A percentile compares a stretch with the other conserved stretches of the same genome.
Conservation (phyloP, 2,113 vertebrate species). For the Gopherus evgoodei region DNA sequence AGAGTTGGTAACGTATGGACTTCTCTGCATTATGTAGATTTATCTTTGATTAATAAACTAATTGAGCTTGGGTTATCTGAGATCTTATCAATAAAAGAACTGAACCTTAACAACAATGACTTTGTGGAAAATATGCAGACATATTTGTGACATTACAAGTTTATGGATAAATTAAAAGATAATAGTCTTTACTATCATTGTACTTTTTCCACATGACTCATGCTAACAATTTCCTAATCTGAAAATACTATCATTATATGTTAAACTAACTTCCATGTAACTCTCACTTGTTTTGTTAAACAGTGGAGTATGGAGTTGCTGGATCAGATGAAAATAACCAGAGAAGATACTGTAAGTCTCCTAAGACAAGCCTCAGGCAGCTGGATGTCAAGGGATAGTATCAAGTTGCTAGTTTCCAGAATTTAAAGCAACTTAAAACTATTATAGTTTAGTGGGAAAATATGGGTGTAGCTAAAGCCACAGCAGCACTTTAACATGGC, state of each 20-base stretch:
- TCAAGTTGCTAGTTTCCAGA: neutral
- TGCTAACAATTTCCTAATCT: rapidly evolving
- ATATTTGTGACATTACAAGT: neutral
- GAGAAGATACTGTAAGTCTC: neutral
- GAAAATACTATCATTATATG: neutral
- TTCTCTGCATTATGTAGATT: neutral
- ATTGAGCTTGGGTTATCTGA: neutral
- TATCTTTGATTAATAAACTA: neutral
- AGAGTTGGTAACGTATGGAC: neutral
- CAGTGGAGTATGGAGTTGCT: neutral
- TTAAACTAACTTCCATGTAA: neutral
- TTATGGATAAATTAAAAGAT: neutral
- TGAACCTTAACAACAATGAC: neutral
- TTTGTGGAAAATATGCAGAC: neutral
- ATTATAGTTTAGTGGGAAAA: no score
- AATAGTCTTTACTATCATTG: rapidly evolving
- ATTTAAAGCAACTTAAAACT: no score
- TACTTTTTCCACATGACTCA: neutral
- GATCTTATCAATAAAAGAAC: neutral
- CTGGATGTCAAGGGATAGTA: neutral
- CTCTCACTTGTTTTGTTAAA: neutral
- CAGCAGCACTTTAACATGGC: no score
- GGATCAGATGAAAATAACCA: neutral
- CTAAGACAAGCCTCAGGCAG: neutral
- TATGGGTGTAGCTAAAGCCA: no score